Conservation (phyloP, 1,140 invertebrate species). For the Leptoteleia sp. region DNA sequence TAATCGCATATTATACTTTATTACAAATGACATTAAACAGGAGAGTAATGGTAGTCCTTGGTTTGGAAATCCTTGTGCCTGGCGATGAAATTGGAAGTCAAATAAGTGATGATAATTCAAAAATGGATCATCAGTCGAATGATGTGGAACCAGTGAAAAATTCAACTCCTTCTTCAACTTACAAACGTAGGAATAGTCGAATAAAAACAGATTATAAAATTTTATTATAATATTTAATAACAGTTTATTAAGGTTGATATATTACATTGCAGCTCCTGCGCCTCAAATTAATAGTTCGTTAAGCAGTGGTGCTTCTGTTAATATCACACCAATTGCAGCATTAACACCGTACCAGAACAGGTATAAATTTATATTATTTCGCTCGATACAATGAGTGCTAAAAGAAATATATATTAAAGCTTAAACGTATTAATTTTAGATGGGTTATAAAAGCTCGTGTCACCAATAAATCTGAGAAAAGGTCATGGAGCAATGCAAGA, state of each 20-base stretch:
- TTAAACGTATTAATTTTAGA: slow-evolving; percentile 77
- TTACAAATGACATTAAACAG: no score
- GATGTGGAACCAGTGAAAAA: no score
- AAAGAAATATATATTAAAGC: background rate
- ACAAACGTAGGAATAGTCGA: no score
- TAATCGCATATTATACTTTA: no score
- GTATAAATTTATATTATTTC: slow-evolving; percentile 5
- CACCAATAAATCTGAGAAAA: slow-evolving; percentile 90
- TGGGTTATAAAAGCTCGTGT: slow-evolving; percentile 97
- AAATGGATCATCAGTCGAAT: no score
- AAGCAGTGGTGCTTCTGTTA: background rate
- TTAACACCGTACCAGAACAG: slow-evolving; percentile 57
- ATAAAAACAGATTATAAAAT: no score
- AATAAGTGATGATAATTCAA: no score
- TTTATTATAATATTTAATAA: no score
- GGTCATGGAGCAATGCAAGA: slow-evolving; percentile 94
- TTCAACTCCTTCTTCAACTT: no score
- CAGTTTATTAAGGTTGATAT: no score
- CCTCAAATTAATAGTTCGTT: slow-evolving; percentile 45
- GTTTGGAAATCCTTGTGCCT: slow-evolving; percentile 86
- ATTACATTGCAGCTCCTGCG: slow-evolving; percentile 31
- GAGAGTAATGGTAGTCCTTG: slow-evolving; percentile 91
- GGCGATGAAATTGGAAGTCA: slow-evolving; percentile 87
- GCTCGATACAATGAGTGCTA: no score
- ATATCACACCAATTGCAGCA: slow-evolving; percentile 52